Percentiles rank a stretch among this genome's conserved stretches.
phyloP scores from a whole-genome alignment of 2,113 vertebrate genomes.

The Muntiacus reevesi region DNA sequence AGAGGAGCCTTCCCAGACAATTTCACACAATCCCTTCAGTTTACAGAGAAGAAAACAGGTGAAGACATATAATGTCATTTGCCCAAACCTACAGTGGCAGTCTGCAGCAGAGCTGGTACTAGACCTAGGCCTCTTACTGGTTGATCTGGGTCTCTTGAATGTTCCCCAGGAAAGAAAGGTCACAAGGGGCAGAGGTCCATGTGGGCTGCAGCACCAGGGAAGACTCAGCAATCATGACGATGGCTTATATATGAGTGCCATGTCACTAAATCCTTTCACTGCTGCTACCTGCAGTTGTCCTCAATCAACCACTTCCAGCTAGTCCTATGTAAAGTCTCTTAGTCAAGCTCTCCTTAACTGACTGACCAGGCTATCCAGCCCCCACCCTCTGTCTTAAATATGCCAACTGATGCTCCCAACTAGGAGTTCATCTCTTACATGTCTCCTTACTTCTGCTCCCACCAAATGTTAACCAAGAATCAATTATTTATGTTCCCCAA shows the following conservation, averaged over 20 bases:
- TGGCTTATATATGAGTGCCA: fast-evolving
- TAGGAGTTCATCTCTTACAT: neutral
- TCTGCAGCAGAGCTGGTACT: neutral
- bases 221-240: neutral
- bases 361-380: neutral
- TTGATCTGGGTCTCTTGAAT: neutral
- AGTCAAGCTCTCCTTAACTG: no score
- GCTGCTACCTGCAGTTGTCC: neutral
- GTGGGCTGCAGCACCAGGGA: neutral
- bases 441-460: neutral
- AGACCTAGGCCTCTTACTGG: neutral
- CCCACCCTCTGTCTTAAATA: neutral
- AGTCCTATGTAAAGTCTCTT: neutral
- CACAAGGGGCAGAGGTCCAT: neutral
- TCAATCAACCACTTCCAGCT: neutral
- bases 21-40: neutral
- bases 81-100: neutral
- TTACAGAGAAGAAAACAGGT: neutral
- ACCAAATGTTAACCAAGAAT: neutral
- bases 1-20: neutral
- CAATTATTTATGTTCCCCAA: neutral
- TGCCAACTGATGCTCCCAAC: neutral
- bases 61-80: neutral
- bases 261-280: neutral
- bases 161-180: neutral